These are phyloP conservation scores for Melieria omissa DNA, from an alignment of 2,888 invertebrate species.

Conservation along the genomic window DNA sequence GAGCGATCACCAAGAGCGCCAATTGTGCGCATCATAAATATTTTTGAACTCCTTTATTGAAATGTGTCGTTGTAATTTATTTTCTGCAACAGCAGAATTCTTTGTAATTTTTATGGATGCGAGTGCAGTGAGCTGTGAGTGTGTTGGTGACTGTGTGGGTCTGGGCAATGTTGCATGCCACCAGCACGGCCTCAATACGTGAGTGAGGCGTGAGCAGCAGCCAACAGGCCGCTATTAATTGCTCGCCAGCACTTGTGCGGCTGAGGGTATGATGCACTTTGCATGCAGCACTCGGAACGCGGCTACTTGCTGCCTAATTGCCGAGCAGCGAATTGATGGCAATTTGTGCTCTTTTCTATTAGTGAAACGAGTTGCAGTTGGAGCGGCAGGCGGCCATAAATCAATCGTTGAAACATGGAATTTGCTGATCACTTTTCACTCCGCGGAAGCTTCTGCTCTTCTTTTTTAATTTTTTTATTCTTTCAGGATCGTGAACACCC, in stretches of 20 bases:
- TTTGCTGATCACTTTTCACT: too few relatives aligned
- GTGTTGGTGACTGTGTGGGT: neutral
- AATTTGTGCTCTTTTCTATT: too few relatives aligned
- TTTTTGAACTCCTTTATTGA: slow-evolving; percentile 32
- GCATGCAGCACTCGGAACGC: too few relatives aligned
- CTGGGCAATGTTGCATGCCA: neutral
- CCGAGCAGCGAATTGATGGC: too few relatives aligned
- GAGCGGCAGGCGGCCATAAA: too few relatives aligned
- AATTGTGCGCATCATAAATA: slow-evolving; percentile 16
- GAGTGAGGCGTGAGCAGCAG: neutral
- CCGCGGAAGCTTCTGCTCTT: too few relatives aligned
- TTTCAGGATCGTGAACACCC: too few relatives aligned
- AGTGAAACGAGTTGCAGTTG: too few relatives aligned
- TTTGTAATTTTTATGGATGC: slow-evolving; percentile 24
- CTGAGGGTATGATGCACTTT: slow-evolving; percentile 1
- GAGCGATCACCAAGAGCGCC: slow-evolving; percentile 14
- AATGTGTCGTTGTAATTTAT: slow-evolving; percentile 12
- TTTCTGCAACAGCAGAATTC: slow-evolving; percentile 22
- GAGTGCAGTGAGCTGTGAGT: neutral
- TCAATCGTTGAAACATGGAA: too few relatives aligned
- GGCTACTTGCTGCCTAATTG: too few relatives aligned
- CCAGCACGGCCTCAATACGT: neutral
- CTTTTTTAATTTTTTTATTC: too few relatives aligned
- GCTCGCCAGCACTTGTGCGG: slow-evolving; percentile 5
- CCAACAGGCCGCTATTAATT: slow-evolving; percentile 5